Percentiles rank a stretch among this genome's conserved stretches.
These are phyloP conservation scores for Parasteatoda lunata DNA, from an alignment of 2,888 invertebrate species.

Conservation along the genomic window DNA sequence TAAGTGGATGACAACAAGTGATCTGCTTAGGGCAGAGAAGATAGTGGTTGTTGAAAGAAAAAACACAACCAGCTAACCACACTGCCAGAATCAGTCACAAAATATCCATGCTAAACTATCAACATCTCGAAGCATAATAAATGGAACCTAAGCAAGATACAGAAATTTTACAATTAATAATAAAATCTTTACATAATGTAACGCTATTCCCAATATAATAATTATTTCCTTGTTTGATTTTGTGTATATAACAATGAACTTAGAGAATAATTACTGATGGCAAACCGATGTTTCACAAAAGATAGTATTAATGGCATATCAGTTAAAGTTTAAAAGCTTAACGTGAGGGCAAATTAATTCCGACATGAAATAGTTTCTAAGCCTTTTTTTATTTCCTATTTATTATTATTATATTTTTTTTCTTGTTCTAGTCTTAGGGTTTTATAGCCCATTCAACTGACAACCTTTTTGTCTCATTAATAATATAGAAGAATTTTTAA, in stretches of 20 bases:
- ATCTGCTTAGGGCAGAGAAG: slow-evolving; percentile 84
- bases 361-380: neutral
- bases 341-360: neutral
- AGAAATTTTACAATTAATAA: too few species aligned
- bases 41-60: slow-evolving; percentile 88
- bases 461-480: neutral
- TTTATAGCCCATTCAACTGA: neutral
- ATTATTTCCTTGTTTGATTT: too few species aligned
- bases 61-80: slow-evolving; percentile 99
- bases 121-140: neutral
- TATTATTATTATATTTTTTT: too few species aligned
- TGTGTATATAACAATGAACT: too few species aligned
- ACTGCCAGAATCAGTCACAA: slow-evolving; percentile 83
- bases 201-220: too few species aligned
- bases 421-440: neutral
- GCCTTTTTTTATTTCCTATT: neutral
- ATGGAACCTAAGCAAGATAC: too few species aligned
- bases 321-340: too few species aligned
- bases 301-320: too few species aligned
- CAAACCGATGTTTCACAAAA: too few species aligned
- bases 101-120: neutral
- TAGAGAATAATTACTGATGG: too few species aligned
- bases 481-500: neutral
- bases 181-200: too few species aligned
- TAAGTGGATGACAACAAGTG: neutral